Base-by-base conservation (phyloP, 2,888 invertebrate genomes). In the Dolichopus griseipennis region DNA sequence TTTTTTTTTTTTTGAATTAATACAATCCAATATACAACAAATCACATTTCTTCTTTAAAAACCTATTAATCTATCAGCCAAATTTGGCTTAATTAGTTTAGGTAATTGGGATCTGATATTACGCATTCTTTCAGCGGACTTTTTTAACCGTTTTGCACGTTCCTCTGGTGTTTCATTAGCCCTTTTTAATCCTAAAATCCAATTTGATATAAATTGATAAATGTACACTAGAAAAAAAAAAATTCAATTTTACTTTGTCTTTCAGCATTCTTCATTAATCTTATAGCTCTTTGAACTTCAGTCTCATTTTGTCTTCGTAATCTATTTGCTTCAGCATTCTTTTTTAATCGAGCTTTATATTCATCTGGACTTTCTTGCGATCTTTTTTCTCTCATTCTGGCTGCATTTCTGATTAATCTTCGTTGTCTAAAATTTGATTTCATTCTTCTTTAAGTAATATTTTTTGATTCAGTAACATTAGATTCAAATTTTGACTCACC, bases 241-340 rank as follows among this genome's bases (percentile, higher is more conserved):
- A 41, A 41, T 12, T 18, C 2, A 18, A 52, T 18, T 52, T n/a
- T 73, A 63, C 81, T 75, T 72, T 81, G 81, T 34, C 81, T 74
- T 21, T 81, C 81, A 65, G 81, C 81, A 72, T 81, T 81, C 75
- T 80, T 80, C 79, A 81, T 80, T 77, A 81, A 78, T 78, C 81
- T 78, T 73, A 78, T 70, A 73, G 80, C 79, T 77, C 81, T 78
- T 78, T 81, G 79, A 75, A 80, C 78, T 76, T 81, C 79, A 73
- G 74, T 77, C 77, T 81, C 81, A 72, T 80, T 81, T 74, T 81
- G 81, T 71, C 81, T 75, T 70, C 81, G 79, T 71, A 80, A 69
- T 64, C 81, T 78, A 74, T 81, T 81, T 71, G 81, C 80, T 73
- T 81, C 80, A 66, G 81, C 81, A 70, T 81, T 81, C 69, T 79